These are phyloP conservation scores for Cerastis rubricosa DNA, from an alignment of 2,888 invertebrate genomes.

Conservation along the genomic window DNA sequence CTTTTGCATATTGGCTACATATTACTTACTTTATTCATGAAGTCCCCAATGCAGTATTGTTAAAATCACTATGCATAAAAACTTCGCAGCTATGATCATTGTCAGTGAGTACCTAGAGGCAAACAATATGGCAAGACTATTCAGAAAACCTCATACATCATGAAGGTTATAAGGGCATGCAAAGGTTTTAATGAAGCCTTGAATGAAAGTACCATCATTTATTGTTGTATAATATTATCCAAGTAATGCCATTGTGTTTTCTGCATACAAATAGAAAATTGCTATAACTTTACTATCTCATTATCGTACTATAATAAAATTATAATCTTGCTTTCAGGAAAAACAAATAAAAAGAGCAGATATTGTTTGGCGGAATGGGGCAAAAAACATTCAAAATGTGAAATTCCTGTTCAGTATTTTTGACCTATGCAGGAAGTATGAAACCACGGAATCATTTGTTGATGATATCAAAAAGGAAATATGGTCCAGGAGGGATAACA, in stretches of 20 bases:
- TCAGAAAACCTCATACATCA: too few relatives aligned
- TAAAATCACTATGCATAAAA: neutral
- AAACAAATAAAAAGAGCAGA: conserved; percentile 90
- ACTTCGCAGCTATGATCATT: neutral
- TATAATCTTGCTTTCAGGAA: conserved; percentile 75
- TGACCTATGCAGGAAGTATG: conserved; percentile 90
- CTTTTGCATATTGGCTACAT: neutral
- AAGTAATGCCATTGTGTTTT: neutral
- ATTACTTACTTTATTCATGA: neutral
- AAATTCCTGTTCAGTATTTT: conserved; percentile 91
- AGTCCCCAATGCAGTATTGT: neutral
- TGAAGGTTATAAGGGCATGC: too few relatives aligned
- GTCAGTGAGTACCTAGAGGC: too few relatives aligned
- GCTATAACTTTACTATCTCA: neutral
- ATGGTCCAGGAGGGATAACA: conserved; percentile 79
- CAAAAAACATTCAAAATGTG: conserved; percentile 89
- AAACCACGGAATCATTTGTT: conserved; percentile 90
- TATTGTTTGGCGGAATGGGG: conserved; percentile 91
- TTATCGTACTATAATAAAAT: neutral
- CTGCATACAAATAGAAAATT: neutral
- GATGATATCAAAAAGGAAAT: conserved; percentile 81
- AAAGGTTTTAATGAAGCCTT: too few relatives aligned
- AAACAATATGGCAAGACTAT: too few relatives aligned
- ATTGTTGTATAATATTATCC: neutral
- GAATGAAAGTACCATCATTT: too few relatives aligned